Percentiles rank a stretch among this genome's conserved stretches.
These are phyloP conservation scores for Propsilocerus akamusi DNA, from an alignment of 1,140 invertebrate species.

Conservation along the genomic window DNA sequence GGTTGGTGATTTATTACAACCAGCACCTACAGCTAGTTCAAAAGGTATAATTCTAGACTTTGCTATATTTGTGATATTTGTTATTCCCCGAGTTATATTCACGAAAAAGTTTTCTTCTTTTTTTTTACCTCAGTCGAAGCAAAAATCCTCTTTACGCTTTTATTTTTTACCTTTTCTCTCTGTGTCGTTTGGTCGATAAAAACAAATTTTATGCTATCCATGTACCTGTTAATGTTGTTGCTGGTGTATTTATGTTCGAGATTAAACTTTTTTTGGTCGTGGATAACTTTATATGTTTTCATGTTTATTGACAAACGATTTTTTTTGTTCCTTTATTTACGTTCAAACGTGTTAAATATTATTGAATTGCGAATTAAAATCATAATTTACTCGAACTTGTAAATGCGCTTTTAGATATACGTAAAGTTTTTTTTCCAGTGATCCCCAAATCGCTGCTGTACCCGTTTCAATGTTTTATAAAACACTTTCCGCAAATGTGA, in stretches of 20 bases:
- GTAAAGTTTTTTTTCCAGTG: too few species aligned
- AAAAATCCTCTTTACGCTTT: too few species aligned
- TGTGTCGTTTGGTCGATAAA: not conserved
- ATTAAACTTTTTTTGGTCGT: constrained; percentile 1
- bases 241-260: constrained; percentile 1
- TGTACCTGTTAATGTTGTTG: constrained; percentile 1
- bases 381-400: too few species aligned
- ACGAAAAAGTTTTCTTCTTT: too few species aligned
- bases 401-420: too few species aligned
- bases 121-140: too few species aligned
- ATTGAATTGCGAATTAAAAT: too few species aligned
- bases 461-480: too few species aligned
- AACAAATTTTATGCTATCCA: constrained; percentile 1
- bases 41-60: not conserved
- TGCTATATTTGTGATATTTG: not conserved
- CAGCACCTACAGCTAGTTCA: not conserved
- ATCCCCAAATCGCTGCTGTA: too few species aligned
- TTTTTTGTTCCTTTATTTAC: not conserved
- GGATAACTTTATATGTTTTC: not conserved
- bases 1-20: not conserved
- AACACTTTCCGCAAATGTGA: too few species aligned
- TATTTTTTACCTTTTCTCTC: not conserved
- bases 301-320: not conserved
- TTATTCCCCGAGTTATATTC: too few species aligned
- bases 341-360: too few species aligned